phyloP scores from a whole-genome alignment of 1,140 invertebrate genomes.

The Pseudomyrmex pallidus region DNA sequence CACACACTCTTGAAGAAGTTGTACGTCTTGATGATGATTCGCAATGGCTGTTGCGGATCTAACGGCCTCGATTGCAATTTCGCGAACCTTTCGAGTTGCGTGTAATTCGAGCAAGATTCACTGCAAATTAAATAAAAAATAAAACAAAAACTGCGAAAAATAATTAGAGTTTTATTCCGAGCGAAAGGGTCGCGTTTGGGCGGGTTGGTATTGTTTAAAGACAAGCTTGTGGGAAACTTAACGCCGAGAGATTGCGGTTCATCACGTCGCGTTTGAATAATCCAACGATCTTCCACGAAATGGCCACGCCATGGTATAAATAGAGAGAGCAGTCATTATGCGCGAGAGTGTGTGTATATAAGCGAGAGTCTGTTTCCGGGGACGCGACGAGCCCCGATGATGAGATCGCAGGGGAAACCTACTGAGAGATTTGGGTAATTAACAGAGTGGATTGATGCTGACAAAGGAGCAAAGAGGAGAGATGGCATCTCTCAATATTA shows the following conservation, averaged over 20 bases:
- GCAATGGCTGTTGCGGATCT: too few species aligned
- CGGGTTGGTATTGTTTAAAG: background rate
- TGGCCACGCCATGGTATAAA: conserved; percentile 39
- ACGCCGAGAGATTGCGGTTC: background rate
- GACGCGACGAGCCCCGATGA: conserved; percentile 3
- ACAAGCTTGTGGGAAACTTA: background rate
- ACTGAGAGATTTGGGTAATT: conserved; percentile 36
- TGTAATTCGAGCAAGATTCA: too few species aligned
- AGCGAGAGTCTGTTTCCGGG: conserved; percentile 10
- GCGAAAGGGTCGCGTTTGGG: background rate
- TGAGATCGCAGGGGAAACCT: conserved; percentile 30
- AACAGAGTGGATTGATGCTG: conserved; percentile 21
- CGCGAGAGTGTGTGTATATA: conserved; percentile 1
- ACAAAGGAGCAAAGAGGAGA: conserved; percentile 6
- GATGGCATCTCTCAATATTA: background rate
- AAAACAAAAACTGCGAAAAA: too few species aligned
- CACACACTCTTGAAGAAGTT: background rate
- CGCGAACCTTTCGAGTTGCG: too few species aligned
- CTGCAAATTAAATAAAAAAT: too few species aligned
- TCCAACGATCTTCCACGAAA: conserved; percentile 9
- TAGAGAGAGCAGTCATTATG: conserved; percentile 61
- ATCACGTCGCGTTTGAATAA: conserved; percentile 17
- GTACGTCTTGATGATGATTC: background rate
- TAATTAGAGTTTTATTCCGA: background rate
- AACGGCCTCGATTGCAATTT: too few species aligned